A percentile compares a stretch with the other conserved stretches of the same genome.
phyloP scores from a whole-genome alignment of 2,888 invertebrate species.

The Pteria penguin region DNA sequence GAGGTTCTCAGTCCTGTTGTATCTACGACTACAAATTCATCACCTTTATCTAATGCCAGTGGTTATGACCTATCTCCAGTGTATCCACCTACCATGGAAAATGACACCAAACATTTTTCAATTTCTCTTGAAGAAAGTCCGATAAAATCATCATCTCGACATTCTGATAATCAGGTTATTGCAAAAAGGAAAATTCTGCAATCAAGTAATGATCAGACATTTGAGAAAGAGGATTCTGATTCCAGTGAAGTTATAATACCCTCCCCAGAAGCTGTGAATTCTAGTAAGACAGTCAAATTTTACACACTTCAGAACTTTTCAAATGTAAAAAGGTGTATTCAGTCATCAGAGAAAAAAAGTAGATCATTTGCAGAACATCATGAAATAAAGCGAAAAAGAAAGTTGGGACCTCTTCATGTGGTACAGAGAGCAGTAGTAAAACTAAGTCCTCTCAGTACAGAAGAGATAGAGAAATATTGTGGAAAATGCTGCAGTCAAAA shows the following conservation, averaged over 20 bases:
- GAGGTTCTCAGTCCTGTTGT: slow-evolving; percentile 26
- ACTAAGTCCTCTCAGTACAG: slow-evolving; percentile 49
- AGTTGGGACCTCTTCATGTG: slow-evolving; percentile 3
- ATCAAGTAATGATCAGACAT: background rate
- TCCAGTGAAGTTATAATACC: background rate
- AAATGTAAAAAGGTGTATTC: background rate
- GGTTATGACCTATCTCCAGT: slow-evolving; percentile 23
- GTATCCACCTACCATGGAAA: slow-evolving; percentile 8
- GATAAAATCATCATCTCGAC: background rate
- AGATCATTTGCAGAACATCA: background rate
- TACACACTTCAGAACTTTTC: background rate
- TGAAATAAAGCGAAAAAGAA: background rate
- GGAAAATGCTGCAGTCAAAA: background rate
- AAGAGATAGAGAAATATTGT: slow-evolving; percentile 51
- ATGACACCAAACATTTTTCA: background rate
- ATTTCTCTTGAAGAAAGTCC: background rate
- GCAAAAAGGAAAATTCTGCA: background rate
- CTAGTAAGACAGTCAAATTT: background rate
- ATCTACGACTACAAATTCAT: slow-evolving; percentile 12
- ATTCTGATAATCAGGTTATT: background rate
- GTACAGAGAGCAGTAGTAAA: slow-evolving; percentile 52
- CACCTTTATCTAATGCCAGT: slow-evolving; percentile 12
- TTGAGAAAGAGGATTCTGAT: background rate
- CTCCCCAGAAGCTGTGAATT: background rate
- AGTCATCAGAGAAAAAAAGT: background rate